Conservation (phyloP, 2,113 vertebrate species). For the Actenoides hombroni region DNA sequence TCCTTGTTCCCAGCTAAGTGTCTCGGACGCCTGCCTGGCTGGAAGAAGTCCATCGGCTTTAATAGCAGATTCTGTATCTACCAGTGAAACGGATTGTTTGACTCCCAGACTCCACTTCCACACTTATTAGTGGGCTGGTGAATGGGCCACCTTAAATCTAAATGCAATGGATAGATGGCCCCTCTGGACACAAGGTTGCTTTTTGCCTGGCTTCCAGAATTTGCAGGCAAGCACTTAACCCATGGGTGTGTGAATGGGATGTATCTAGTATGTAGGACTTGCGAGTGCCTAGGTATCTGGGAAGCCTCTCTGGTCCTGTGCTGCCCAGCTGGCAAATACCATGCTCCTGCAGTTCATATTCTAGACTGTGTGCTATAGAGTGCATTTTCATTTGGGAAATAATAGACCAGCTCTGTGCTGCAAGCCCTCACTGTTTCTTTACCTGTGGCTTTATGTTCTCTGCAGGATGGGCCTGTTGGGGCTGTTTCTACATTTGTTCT, state of each 20-base stretch:
- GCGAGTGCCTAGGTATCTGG: not conserved
- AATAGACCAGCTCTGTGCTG: not conserved
- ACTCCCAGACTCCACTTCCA: not conserved
- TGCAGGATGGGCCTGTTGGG: not conserved
- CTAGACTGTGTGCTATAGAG: not conserved
- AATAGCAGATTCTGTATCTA: not conserved
- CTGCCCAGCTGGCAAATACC: not conserved
- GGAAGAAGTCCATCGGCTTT: not conserved
- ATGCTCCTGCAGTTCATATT: not conserved
- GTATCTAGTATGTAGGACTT: not conserved
- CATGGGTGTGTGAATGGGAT: not conserved
- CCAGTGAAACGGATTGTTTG: not conserved
- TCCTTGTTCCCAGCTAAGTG: not conserved
- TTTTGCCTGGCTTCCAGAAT: not conserved
- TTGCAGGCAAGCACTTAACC: not conserved
- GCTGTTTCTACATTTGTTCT: not conserved
- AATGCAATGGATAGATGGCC: not conserved
- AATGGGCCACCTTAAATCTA: not conserved
- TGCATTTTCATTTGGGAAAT: not conserved
- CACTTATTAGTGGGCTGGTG: not conserved
- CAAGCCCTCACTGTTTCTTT: not conserved
- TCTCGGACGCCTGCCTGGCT: not conserved
- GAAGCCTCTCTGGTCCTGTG: not conserved
- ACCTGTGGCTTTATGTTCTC: not conserved
- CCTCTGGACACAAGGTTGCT: not conserved